Evolutionary conservation across 2,797 vertebrate genomes (phyloP), one percentile per base, ranked within the genome.

Genomic region (Lophotriccus pileatus): DNA sequence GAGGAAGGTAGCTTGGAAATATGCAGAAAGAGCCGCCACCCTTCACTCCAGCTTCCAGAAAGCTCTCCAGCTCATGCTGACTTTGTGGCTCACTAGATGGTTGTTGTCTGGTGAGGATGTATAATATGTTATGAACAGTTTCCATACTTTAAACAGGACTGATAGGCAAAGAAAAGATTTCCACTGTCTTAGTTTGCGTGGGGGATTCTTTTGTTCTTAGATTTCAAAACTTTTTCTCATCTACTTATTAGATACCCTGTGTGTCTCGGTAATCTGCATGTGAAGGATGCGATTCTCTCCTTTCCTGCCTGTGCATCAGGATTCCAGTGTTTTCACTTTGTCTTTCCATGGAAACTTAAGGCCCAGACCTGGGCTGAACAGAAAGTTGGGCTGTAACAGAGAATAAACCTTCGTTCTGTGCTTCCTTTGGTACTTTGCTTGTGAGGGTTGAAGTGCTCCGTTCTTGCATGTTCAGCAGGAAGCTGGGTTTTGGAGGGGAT

Each of bases 1-100:
- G 83, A 96, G 62, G 41, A 77, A 89, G 56, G 88, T 30, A 64
- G 64, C 81, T 80, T 94, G 86, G 68, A 93, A 90, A 50, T 67
- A 66, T 10, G 67, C 37, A 84, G 88, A 39, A 72, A 84, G 76
- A 92, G 39, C 30, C 52, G 59, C 22, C 13, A 50, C 52, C 56
- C 43, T 62, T 85, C 37, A 11, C 95, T 91, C 23, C 34, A 86
- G 58, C 73, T 86, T 76, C 50, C 64, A 85, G 82, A 95, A 93
- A 74, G 47, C 68, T 22, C 4, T 94, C 83, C 56, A 90, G 52
- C 47, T 94, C 94, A 43, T 0, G 30, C 39, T 94, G 93, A 30
- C 56, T 94, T 90, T 2, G 4, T 90, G 91, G 78, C 79, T 94
- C 16, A 2, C 75, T 82, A 49, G 60, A 20, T 66, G 30, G 19